Conservation (phyloP, 1,140 invertebrate genomes). For the Lycorma delicatula region DNA sequence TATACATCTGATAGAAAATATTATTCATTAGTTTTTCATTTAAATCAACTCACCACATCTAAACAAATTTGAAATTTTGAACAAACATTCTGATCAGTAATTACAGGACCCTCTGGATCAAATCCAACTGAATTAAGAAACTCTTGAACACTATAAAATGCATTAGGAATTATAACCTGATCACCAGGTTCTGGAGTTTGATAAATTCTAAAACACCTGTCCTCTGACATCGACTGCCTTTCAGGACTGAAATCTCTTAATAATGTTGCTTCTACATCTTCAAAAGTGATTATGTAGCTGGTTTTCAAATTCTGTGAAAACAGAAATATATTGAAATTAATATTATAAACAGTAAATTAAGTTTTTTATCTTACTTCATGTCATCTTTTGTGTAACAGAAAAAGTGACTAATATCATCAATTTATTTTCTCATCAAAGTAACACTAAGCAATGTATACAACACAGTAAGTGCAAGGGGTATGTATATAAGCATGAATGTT, state of each 20-base stretch:
- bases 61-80: not conserved
- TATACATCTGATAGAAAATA: no score
- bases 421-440: no score
- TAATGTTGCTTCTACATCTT: not conserved
- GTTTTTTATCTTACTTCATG: no score
- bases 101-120: not conserved
- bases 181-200: not conserved
- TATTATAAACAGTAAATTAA: no score
- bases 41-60: not conserved
- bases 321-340: no score
- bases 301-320: not conserved
- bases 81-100: not conserved
- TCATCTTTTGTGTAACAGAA: no score
- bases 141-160: not conserved
- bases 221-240: not conserved
- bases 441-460: no score
- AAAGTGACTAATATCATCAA: no score
- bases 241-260: not conserved
- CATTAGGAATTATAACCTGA: not conserved
- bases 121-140: not conserved
- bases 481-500: no score
- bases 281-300: not conserved
- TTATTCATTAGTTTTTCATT: no score
- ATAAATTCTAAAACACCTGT: not conserved
- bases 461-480: no score